These are phyloP conservation scores for Psylliodes chrysocephalus DNA, from an alignment of 2,888 invertebrate genomes.

Conservation along the genomic window DNA sequence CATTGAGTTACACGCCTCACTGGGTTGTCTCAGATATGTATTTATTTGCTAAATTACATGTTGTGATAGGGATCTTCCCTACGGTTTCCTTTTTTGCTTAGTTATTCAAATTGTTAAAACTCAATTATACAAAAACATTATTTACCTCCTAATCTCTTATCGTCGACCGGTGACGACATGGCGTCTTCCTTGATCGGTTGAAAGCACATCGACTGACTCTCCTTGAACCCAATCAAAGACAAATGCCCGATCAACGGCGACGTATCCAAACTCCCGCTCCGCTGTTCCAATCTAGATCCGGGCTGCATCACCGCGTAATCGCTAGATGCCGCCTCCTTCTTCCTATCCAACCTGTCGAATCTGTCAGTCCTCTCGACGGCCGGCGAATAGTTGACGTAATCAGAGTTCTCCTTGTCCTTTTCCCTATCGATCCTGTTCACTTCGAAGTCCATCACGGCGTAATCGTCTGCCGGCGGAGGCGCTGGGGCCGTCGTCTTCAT, in stretches of 20 bases:
- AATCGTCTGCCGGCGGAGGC: slow-evolving; percentile 48
- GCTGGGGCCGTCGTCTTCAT: no score
- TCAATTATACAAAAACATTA: background rate
- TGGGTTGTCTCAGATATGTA: no score
- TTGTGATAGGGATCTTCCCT: no score
- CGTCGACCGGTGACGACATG: slow-evolving; percentile 44
- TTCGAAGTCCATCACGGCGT: slow-evolving; percentile 60
- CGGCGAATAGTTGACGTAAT: slow-evolving; percentile 62
- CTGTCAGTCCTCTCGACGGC: slow-evolving; percentile 47
- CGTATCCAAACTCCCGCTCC: slow-evolving; percentile 42
- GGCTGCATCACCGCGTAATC: slow-evolving; percentile 68
- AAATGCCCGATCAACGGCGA: slow-evolving; percentile 53
- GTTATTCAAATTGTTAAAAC: no score
- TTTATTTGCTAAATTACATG: no score
- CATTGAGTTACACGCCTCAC: no score
- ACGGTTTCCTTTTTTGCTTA: background rate
- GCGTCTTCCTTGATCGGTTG: slow-evolving; percentile 47
- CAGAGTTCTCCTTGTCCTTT: slow-evolving; percentile 45
- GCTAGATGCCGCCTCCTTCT: slow-evolving; percentile 48
- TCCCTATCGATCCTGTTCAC: slow-evolving; percentile 37
- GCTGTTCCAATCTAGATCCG: background rate
- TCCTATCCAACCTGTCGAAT: slow-evolving; percentile 5
- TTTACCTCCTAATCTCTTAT: slow-evolving; percentile 40
- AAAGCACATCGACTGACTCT: slow-evolving; percentile 45
- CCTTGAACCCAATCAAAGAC: slow-evolving; percentile 48